These are phyloP conservation scores for Siniperca chuatsi DNA, from an alignment of 2,113 vertebrate genomes.

Conservation along the genomic window DNA sequence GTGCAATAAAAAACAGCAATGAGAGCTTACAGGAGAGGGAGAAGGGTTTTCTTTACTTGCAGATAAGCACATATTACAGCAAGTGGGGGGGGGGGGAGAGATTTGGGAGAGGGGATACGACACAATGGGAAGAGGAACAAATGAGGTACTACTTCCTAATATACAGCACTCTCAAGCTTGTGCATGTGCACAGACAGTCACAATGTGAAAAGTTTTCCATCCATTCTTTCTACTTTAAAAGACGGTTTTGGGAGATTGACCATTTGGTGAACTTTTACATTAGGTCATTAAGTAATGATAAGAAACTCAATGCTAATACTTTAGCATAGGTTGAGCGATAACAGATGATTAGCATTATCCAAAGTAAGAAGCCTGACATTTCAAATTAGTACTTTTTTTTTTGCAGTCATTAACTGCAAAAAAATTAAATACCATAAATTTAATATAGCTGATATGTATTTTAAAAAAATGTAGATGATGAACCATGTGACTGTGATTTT, in stretches of 20 bases:
- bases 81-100: neutral
- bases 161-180: neutral
- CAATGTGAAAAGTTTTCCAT: neutral
- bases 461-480: too few species aligned
- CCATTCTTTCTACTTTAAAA: neutral
- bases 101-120: neutral
- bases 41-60: slow-evolving; percentile 11
- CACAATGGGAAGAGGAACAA: slow-evolving; percentile 1
- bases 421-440: neutral
- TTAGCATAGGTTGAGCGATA: neutral
- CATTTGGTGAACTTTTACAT: slow-evolving; percentile 6
- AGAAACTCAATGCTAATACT: slow-evolving; percentile 24
- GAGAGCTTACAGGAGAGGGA: slow-evolving; percentile 7
- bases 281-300: slow-evolving; percentile 11
- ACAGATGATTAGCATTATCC: slow-evolving; percentile 1
- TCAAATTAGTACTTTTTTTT: slow-evolving; percentile 12
- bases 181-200: neutral
- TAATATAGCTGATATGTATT: neutral
- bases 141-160: neutral
- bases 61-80: slow-evolving; percentile 30
- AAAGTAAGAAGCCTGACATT: slow-evolving; percentile 3
- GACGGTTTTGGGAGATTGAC: slow-evolving; percentile 5
- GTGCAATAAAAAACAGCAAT: neutral
- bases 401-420: neutral
- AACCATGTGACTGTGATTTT: neutral